Conservation (phyloP, 37 sponge, comb jelly and placozoan genomes). For the Petrosia ficiformis region DNA sequence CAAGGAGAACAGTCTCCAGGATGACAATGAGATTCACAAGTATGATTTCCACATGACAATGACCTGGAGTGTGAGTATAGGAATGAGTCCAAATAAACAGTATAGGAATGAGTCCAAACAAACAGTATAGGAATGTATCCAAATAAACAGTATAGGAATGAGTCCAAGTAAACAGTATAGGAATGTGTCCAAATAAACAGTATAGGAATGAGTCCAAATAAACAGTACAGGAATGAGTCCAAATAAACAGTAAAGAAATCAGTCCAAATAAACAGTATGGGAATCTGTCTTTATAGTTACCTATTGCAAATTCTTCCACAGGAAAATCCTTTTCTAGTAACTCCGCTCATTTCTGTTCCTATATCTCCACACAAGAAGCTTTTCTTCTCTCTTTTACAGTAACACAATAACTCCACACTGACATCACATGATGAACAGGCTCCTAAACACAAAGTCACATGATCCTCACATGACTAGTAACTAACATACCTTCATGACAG, state of each 20-base stretch:
- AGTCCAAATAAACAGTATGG: background rate
- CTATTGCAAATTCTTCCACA: constrained; percentile 40
- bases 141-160: background rate
- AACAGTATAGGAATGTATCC: background rate
- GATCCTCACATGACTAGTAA: background rate
- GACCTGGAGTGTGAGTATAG: constrained; percentile 21
- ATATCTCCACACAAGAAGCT: constrained; percentile 33
- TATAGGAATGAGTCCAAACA: background rate
- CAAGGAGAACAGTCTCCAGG: constrained; percentile 74
- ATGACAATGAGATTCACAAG: constrained; percentile 81
- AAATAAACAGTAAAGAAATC: background rate
- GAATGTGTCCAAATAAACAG: background rate
- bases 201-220: background rate
- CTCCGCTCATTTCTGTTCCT: no score
- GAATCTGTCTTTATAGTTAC: background rate
- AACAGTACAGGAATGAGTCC: background rate
- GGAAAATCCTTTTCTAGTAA: background rate
- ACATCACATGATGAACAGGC: constrained; percentile 39
- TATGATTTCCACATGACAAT: constrained; percentile 88
- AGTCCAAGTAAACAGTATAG: background rate
- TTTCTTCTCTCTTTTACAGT: constrained; percentile 41
- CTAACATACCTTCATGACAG: constrained; percentile 64
- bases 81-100: background rate
- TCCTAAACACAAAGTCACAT: constrained; percentile 6
- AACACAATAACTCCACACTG: constrained; percentile 25